These are phyloP conservation scores for Papilio polyxenes DNA, from an alignment of 1,140 invertebrate species.

Conservation along the genomic window DNA sequence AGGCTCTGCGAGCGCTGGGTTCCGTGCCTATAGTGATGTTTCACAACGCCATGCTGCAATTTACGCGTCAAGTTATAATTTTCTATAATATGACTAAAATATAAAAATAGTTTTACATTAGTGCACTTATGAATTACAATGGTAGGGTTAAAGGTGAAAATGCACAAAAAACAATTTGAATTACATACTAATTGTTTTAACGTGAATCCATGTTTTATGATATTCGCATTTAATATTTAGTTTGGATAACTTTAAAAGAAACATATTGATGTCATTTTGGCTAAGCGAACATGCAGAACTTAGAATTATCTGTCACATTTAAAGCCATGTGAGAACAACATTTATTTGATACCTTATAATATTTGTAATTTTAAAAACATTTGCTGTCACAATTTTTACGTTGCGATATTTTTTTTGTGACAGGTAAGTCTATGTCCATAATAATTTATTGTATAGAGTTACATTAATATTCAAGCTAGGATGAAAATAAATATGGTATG, in stretches of 20 bases:
- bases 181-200: not conserved
- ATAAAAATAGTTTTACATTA: conserved; percentile 8
- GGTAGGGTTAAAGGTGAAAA: not conserved
- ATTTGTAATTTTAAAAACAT: too few relatives aligned
- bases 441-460: not conserved
- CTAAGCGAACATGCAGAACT: conserved; percentile 14
- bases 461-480: not conserved
- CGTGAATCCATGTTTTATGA: not conserved
- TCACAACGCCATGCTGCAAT: conserved; percentile 80
- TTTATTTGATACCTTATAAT: too few relatives aligned
- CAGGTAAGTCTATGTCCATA: not conserved
- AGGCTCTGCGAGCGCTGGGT: conserved; percentile 83
- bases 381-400: too few relatives aligned
- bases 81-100: not conserved
- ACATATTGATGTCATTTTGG: not conserved
- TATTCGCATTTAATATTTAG: not conserved
- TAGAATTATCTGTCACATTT: conserved; percentile 10
- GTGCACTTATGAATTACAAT: conserved; percentile 11
- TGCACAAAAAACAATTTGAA: not conserved
- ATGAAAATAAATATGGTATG: conserved; percentile 48
- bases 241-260: not conserved
- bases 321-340: too few relatives aligned
- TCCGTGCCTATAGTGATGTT: conserved; percentile 82
- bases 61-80: conserved; percentile 38
- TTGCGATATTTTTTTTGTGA: not conserved